phyloP scores from a whole-genome alignment of 2,888 invertebrate genomes.

The Physocephala rufipes region DNA sequence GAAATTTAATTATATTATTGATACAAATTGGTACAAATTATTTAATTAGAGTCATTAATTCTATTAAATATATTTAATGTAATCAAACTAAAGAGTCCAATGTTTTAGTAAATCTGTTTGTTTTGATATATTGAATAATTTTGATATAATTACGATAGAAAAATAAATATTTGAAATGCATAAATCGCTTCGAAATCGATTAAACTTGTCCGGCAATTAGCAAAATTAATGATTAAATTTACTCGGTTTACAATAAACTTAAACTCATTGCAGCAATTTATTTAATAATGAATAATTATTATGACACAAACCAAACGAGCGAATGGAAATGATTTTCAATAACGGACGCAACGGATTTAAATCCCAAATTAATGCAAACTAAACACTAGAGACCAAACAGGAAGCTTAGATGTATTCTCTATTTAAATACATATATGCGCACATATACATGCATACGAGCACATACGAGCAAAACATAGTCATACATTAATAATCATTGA shows the following conservation, averaged over 20 bases:
- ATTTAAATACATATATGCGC: too few species aligned
- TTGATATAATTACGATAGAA: too few species aligned
- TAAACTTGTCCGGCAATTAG: not conserved
- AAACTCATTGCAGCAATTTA: constrained; percentile 1
- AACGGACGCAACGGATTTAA: constrained; percentile 10
- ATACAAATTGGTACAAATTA: too few species aligned
- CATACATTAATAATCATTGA: too few species aligned
- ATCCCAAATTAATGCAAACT: constrained; percentile 21
- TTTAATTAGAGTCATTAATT: too few species aligned
- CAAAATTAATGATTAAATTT: not conserved
- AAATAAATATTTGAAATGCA: not conserved
- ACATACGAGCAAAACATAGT: too few species aligned
- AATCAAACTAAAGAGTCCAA: too few species aligned
- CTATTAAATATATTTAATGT: too few species aligned
- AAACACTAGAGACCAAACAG: not conserved
- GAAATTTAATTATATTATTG: too few species aligned
- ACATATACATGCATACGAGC: too few species aligned
- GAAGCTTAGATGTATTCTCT: not conserved
- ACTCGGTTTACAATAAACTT: not conserved
- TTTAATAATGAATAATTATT: constrained; percentile 23
- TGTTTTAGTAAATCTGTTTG: too few species aligned
- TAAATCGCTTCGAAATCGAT: constrained; percentile 1
- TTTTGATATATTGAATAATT: too few species aligned
- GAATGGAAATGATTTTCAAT: constrained; percentile 21
- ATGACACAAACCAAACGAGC: not conserved